These are phyloP conservation scores for Ochotona curzoniae DNA, from an alignment of 2,113 vertebrate genomes.

Conservation along the genomic window DNA sequence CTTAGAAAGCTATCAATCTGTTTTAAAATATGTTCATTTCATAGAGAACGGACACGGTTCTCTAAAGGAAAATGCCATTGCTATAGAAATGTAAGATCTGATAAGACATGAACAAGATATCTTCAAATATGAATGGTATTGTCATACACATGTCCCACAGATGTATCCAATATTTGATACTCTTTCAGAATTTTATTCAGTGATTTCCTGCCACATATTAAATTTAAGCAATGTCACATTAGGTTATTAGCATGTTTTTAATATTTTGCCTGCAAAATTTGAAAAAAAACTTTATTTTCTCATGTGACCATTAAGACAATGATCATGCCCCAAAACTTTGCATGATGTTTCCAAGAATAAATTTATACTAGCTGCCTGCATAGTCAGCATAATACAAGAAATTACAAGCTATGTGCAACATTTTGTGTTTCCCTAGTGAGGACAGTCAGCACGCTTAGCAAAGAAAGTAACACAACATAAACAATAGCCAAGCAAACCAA, in stretches of 20 bases:
- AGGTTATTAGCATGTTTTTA: neutral
- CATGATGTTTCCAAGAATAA: constrained; percentile 15
- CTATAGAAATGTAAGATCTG: neutral
- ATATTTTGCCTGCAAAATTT: neutral
- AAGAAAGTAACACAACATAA: constrained; percentile 44
- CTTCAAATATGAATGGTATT: neutral
- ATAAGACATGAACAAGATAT: neutral
- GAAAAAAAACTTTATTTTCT: neutral
- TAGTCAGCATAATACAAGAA: constrained; percentile 49
- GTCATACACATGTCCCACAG: neutral
- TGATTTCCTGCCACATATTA: neutral
- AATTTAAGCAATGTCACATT: neutral
- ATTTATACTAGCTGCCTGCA: constrained; percentile 2
- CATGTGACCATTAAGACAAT: neutral
- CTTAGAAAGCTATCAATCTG: neutral
- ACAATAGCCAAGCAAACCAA: neutral
- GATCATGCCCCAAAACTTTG: constrained; percentile 2
- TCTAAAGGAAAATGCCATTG: neutral
- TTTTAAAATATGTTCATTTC: neutral
- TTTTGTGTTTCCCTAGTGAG: constrained; percentile 70
- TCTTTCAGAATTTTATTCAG: neutral
- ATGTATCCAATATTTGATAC: neutral
- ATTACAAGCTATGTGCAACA: constrained; percentile 5
- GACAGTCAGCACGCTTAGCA: constrained; percentile 24
- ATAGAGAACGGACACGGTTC: neutral